These are phyloP conservation scores for Drosophila kanapiae DNA, from an alignment of 1,140 invertebrate genomes.

Conservation along the genomic window DNA sequence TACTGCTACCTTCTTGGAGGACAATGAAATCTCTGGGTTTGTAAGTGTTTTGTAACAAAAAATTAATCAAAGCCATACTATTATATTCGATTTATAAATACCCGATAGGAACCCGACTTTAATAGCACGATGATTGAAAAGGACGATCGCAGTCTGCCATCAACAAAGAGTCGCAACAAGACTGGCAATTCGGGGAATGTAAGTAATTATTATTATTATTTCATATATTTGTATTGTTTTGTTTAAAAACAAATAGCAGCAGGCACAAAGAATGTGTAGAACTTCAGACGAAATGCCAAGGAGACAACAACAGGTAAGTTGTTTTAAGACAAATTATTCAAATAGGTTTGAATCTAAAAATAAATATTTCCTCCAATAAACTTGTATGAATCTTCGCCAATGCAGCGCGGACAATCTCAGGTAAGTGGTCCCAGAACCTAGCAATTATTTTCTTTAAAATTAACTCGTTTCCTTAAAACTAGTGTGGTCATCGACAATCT, in stretches of 20 bases:
- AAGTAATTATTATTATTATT: neutral
- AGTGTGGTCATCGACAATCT: neutral
- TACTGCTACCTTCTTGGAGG: neutral
- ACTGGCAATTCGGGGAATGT: neutral
- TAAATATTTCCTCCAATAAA: neutral
- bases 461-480: too few species aligned
- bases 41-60: constrained; percentile 16
- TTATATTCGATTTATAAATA: neutral
- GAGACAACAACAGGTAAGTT: neutral
- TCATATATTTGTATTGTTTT: neutral
- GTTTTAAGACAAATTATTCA: neutral
- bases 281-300: neutral
- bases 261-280: neutral
- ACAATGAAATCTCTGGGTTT: constrained; percentile 20
- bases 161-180: neutral
- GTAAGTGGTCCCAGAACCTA: neutral
- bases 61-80: neutral
- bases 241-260: neutral
- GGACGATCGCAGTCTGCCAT: neutral
- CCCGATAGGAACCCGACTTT: constrained; percentile 22
- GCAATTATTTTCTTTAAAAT: too few species aligned
- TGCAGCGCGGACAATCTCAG: neutral
- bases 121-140: constrained; percentile 47
- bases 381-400: neutral
- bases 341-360: neutral